phyloP scores from a whole-genome alignment of 2,113 vertebrate species.

The Nycticorax nycticorax region DNA sequence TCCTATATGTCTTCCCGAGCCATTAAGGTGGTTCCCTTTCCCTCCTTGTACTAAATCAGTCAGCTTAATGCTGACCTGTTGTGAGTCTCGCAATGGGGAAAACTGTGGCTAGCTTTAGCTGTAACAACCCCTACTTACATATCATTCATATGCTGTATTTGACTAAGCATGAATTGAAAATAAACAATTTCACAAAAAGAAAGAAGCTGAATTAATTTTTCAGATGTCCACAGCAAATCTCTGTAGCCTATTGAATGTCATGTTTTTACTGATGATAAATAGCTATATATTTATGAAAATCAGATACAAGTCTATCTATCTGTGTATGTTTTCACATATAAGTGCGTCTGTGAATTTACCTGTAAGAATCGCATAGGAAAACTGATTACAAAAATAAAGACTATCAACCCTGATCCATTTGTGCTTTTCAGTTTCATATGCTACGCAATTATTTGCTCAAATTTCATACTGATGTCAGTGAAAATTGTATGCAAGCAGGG shows the following conservation, averaged over 20 bases:
- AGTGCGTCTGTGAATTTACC: neutral
- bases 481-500: neutral
- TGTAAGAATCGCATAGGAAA: neutral
- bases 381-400: slow-evolving; percentile 33
- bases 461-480: neutral
- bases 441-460: neutral
- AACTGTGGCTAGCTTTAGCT: neutral
- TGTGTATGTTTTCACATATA: neutral
- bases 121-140: neutral
- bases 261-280: neutral
- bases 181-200: neutral
- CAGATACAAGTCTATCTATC: neutral
- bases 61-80: neutral
- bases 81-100: neutral
- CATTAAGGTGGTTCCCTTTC: neutral
- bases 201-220: neutral
- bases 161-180: neutral
- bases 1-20: neutral
- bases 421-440: slow-evolving; percentile 12
- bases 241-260: neutral
- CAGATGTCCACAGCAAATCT: neutral
- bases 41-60: neutral
- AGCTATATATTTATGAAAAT: neutral
- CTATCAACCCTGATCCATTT: neutral
- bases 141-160: neutral